phyloP scores from a whole-genome alignment of 2,888 invertebrate genomes.

The Diadromus collaris region DNA sequence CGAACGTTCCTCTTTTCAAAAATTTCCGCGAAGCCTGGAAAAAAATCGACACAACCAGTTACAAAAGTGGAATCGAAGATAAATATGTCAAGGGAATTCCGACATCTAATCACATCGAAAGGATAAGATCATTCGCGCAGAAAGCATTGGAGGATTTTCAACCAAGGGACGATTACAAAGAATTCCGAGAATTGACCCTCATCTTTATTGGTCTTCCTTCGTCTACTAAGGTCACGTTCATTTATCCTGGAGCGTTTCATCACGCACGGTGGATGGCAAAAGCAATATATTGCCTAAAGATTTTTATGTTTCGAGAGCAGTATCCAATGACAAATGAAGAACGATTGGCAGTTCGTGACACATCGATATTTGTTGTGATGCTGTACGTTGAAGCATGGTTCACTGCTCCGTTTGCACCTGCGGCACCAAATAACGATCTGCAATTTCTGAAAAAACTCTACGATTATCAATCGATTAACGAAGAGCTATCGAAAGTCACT shows the following conservation, averaged over 20 bases:
- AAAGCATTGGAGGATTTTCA: slow-evolving; percentile 33
- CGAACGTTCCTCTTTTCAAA: slow-evolving; percentile 64
- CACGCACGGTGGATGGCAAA: too few species aligned
- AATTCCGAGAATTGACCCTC: slow-evolving; percentile 41
- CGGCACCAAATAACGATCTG: slow-evolving; percentile 34
- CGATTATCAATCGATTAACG: slow-evolving; percentile 30
- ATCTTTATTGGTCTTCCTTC: slow-evolving; percentile 41
- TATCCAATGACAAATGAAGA: slow-evolving; percentile 39
- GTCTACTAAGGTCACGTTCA: slow-evolving; percentile 31
- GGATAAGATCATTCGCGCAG: slow-evolving; percentile 38
- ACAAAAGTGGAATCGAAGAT: slow-evolving; percentile 38
- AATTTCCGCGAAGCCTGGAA: slow-evolving; percentile 57
- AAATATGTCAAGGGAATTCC: slow-evolving; percentile 35
- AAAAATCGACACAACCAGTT: slow-evolving; percentile 42
- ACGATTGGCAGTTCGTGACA: slow-evolving; percentile 34
- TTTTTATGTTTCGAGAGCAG: slow-evolving; percentile 45
- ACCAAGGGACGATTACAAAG: slow-evolving; percentile 51
- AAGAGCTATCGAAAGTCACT: slow-evolving; percentile 31
- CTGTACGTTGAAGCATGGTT: slow-evolving; percentile 51
- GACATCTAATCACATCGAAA: slow-evolving; percentile 26
- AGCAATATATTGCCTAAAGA: slow-evolving; percentile 17
- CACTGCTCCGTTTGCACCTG: slow-evolving; percentile 30
- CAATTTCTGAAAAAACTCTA: slow-evolving; percentile 29
- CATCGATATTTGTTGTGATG: slow-evolving; percentile 51
- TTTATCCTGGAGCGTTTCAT: slow-evolving; percentile 31